Percentiles rank a stretch among this genome's conserved stretches.
These are phyloP conservation scores for Caenorhabditis tropicalis DNA, from an alignment of 1,140 invertebrate species.

Conservation along the genomic window DNA sequence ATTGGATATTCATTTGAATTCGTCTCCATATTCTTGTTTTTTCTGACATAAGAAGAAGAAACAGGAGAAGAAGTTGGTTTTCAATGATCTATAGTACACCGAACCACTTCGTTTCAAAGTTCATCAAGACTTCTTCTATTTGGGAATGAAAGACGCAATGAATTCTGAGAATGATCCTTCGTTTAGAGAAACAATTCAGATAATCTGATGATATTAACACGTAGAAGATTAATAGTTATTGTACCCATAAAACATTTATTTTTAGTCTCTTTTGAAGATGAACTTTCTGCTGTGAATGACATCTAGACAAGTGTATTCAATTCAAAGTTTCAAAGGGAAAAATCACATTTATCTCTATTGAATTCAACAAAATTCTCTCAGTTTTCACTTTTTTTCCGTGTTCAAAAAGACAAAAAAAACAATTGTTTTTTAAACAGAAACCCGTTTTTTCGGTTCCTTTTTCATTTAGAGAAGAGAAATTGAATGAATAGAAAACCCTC, in stretches of 20 bases:
- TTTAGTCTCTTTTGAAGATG: too few relatives aligned
- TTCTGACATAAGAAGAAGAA: not conserved
- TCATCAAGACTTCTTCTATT: not conserved
- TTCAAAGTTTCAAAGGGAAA: not conserved
- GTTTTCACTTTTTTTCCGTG: not conserved
- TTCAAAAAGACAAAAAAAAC: not conserved
- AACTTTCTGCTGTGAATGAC: too few relatives aligned
- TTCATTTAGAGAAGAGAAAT: not conserved
- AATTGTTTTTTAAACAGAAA: too few relatives aligned
- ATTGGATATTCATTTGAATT: conserved; percentile 41
- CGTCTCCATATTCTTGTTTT: not conserved
- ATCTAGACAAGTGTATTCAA: not conserved
- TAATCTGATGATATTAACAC: too few relatives aligned
- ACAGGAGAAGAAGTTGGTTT: not conserved
- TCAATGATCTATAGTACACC: conserved; percentile 10
- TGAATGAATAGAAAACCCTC: not conserved
- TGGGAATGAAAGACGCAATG: too few relatives aligned
- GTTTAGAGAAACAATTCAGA: too few relatives aligned
- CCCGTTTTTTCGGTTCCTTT: not conserved
- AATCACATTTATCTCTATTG: not conserved
- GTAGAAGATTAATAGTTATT: too few relatives aligned
- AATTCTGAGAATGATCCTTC: too few relatives aligned
- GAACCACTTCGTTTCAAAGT: not conserved
- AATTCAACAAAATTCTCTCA: not conserved
- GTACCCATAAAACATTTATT: too few relatives aligned